phyloP scores from a whole-genome alignment of 2,797 vertebrate species.

The Anniella stebbinsi region DNA sequence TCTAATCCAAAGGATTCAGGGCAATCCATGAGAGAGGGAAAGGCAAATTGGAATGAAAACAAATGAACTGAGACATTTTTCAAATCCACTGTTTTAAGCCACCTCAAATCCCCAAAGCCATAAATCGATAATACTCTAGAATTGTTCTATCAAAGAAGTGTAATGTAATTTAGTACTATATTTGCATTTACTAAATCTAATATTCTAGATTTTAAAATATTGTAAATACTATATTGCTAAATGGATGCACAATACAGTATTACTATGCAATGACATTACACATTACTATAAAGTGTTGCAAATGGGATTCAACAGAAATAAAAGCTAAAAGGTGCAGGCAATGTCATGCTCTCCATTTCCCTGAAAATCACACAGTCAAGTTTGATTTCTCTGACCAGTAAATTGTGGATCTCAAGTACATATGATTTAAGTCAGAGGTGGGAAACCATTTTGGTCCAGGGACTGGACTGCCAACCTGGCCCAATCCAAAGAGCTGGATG shows the following conservation, averaged over 20 bases:
- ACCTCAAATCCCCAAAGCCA: constrained; percentile 38
- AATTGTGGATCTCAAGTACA: not conserved
- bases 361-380: not conserved
- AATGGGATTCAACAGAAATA: too few relatives aligned
- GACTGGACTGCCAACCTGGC: too few relatives aligned
- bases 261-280: not conserved
- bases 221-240: not conserved
- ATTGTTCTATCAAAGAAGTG: not conserved
- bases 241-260: not conserved
- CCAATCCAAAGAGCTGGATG: too few relatives aligned
- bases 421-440: not conserved
- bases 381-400: not conserved
- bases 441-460: too few relatives aligned
- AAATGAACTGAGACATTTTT: constrained; percentile 33
- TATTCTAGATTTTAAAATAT: not conserved
- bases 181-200: not conserved
- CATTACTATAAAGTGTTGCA: not conserved
- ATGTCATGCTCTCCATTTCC: not conserved
- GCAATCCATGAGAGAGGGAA: constrained; percentile 19
- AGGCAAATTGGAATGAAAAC: constrained; percentile 27
- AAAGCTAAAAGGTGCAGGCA: too few relatives aligned
- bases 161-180: not conserved
- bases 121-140: not conserved
- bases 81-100: constrained; percentile 28
- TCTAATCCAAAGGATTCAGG: constrained; percentile 19